Evolutionary conservation across 2,888 invertebrate species (phyloP).

Genomic region (Cetonia aurata): DNA sequence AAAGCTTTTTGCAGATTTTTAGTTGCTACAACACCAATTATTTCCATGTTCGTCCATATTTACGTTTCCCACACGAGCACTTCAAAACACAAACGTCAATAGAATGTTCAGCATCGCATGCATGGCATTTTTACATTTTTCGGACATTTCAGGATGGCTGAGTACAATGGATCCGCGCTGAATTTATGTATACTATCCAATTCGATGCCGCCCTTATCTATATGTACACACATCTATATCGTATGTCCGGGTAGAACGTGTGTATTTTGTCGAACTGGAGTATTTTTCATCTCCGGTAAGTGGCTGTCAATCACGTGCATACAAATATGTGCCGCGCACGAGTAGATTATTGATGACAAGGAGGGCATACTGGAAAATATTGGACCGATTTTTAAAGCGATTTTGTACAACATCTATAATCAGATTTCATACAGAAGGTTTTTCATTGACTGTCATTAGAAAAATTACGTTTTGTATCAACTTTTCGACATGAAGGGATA

Average conservation of each 20-base stretch:
- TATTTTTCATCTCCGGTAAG: conserved; percentile 51
- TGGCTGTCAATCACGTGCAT: conserved; percentile 56
- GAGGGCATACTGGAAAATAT: neutral
- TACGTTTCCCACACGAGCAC: neutral
- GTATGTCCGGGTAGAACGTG: neutral
- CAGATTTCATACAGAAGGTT: too few relatives aligned
- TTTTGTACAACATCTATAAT: too few relatives aligned
- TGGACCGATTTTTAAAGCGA: too few relatives aligned
- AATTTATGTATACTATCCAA: conserved; percentile 30
- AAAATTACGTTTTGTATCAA: too few relatives aligned
- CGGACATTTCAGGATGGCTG: neutral
- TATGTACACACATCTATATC: neutral
- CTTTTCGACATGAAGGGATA: too few relatives aligned
- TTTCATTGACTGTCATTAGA: too few relatives aligned
- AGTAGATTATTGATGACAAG: conserved; percentile 34
- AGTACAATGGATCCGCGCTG: conserved; percentile 9
- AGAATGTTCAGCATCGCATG: conserved; percentile 8
- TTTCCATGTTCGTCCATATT: neutral
- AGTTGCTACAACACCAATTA: neutral
- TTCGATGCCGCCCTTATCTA: conserved; percentile 1
- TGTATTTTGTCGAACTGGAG: conserved; percentile 22
- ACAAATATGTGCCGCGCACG: conserved; percentile 26
- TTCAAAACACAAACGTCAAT: neutral
- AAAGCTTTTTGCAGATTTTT: too few relatives aligned
- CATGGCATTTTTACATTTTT: conserved; percentile 18